Evolutionary conservation across 1,140 invertebrate species (phyloP), one percentile per base, ranked within the genome.

Genomic region (Sminthurinus signatus): DNA sequence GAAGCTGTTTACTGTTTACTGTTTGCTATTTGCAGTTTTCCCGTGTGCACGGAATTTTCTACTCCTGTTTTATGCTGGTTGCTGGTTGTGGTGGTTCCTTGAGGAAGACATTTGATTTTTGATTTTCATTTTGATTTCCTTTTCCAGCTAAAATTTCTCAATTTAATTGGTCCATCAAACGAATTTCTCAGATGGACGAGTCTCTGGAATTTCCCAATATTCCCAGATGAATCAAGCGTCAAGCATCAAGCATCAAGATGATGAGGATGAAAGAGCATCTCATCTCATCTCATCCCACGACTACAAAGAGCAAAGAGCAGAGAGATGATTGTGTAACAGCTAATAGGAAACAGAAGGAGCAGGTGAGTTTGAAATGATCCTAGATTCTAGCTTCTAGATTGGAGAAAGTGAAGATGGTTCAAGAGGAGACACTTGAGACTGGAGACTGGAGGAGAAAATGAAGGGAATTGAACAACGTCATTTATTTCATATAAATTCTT

Each of bases 161-260:
- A 51, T 51, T 51, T 51, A 51, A 46, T 46, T 46, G 31, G 2
- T 59, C 2, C 44, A 29, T 4, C 12, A 62, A 67, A 67, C 55
- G 65, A 67, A 62, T 67, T 62, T 67, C 55, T 42, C 60, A 67
- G 44, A 54, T 67, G 58, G 65, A 62, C 62, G 65, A 67, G 52
- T 67, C 27, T 31, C 31, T 31, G 65, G 65, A 67, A 67, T 67
- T 66, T 62, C 59, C 60, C 54, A 57, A 67, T 67, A 29, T 23
- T 25, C n/a, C 12, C 17, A 28, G 59, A 8, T 36, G 15, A 36
- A 36, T 8, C 32, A 36, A 15, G 5, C 15, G 32, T 36, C 15
- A 15, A 8, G 32, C 32, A 36, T 8, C 15, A 36, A 8, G 5
- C 32, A 5, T 36, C 5, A 15, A 36, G 32, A 8, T 5, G 32